Conservation (phyloP, 1,140 invertebrate genomes). For the Elysia chlorotica region DNA sequence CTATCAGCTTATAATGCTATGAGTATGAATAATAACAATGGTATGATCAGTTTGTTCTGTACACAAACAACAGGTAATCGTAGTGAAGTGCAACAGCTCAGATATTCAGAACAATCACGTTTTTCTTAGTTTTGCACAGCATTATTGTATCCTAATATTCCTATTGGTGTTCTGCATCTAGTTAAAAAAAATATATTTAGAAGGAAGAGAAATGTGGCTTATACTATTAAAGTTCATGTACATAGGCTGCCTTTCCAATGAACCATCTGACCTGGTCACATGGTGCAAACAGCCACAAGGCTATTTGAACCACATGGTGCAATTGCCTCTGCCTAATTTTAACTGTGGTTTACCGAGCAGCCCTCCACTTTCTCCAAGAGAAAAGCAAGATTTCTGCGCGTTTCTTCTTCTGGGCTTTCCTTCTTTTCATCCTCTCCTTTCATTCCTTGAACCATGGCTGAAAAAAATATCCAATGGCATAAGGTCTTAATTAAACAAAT, state of each 20-base stretch:
- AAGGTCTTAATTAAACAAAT: no score
- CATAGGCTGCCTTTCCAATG: neutral
- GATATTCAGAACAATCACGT: no score
- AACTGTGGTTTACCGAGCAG: slow-evolving; percentile 77
- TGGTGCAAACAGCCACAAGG: no score
- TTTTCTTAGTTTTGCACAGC: no score
- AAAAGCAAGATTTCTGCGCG: slow-evolving; percentile 73
- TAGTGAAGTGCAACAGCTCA: no score
- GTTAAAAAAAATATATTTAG: neutral
- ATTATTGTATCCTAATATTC: no score
- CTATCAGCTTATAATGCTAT: neutral
- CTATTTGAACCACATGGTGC: no score
- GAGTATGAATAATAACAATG: no score
- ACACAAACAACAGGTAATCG: no score
- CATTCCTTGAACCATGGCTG: slow-evolving; percentile 49
- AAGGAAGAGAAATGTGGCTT: neutral
- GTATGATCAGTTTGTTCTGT: no score
- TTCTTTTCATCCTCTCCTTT: slow-evolving; percentile 68
- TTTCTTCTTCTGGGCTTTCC: slow-evolving; percentile 54
- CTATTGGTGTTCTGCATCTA: no score
- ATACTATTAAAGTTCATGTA: neutral
- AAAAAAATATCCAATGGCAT: slow-evolving; percentile 1
- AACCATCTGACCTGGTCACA: neutral
- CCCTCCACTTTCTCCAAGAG: slow-evolving; percentile 88
- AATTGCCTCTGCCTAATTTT: no score